Base-by-base conservation (phyloP, 1,140 invertebrate species). In the Hormaphis cornu region DNA sequence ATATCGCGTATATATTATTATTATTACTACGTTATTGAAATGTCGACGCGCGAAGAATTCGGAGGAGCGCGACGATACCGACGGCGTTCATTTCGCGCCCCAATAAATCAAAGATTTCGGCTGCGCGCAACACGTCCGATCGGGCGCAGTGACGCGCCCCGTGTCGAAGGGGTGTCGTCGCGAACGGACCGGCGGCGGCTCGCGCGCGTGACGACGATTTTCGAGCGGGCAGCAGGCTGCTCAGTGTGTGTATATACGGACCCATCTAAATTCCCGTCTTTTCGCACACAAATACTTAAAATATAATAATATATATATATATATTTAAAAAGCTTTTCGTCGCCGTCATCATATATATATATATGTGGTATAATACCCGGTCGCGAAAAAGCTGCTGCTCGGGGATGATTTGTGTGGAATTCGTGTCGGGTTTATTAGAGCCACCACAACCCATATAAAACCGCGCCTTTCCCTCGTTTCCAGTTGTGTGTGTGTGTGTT, bases 361-460 rank as follows among this genome's bases (percentile, higher is more conserved):
- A n/a, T n/a, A n/a, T n/a, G n/a, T n/a, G n/a, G n/a, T n/a, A n/a
- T 66, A 63, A 63, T 63, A 30, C 59, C 18, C 59, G 59, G 16
- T n/a, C 53, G 52, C 18, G 44, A 26, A 66, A 66, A 66, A 66
- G 59, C 59, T 66, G 59, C 16, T 10, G 8, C 42, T 5, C 18
- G 12, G n/a, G 42, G 59, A 66, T 66, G 59, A 66, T 66, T 66
- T 66, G 59, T 66, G 59, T 66, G 59, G 59, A 66, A 66, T 66
- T 66, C 59, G 59, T 66, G 59, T 66, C 59, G 59, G 42, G 59
- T 66, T 66, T 66, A 66, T 66, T 66, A 66, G 59, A 66, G 59
- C 48, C 59, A 22, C 9, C 42, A 46, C 40, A 33, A 37, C 54
- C 54, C 54, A 30, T 56, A 37, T 37, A 56, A 56, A 18, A 30